Conservation (phyloP, 1,140 invertebrate species). For the Propsilocerus akamusi region DNA sequence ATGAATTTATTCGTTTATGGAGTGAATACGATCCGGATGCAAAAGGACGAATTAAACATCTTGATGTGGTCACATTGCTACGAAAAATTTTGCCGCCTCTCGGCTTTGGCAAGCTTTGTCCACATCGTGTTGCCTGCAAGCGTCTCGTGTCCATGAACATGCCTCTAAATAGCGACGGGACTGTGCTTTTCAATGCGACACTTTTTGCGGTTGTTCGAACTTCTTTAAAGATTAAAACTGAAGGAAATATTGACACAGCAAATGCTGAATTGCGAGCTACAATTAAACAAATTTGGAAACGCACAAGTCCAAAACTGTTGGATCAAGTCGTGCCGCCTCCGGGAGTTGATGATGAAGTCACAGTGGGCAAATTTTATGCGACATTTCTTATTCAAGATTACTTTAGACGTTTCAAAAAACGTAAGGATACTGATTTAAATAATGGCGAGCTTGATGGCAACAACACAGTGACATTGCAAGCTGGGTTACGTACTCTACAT, state of each 20-base stretch:
- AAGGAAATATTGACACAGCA: conserved; percentile 92
- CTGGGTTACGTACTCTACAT: conserved; percentile 87
- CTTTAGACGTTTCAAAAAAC: conserved; percentile 96
- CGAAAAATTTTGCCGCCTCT: conserved; percentile 97
- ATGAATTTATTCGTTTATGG: conserved; percentile 96
- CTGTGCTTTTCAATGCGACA: conserved; percentile 97
- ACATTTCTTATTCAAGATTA: conserved; percentile 99
- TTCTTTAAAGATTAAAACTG: conserved; percentile 93
- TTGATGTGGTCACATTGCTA: conserved; percentile 94
- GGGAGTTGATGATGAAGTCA: conserved; percentile 97
- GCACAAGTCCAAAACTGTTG: conserved; percentile 84
- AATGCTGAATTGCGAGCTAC: conserved; percentile 89
- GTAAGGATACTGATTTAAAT: conserved; percentile 84
- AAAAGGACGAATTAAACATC: conserved; percentile 96
- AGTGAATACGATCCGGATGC: conserved; percentile 99
- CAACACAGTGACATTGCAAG: conserved; percentile 72
- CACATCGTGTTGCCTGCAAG: conserved; percentile 97
- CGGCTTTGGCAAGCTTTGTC: conserved; percentile 96
- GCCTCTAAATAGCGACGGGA: conserved; percentile 98
- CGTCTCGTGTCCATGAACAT: conserved; percentile 99
- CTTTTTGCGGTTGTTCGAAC: conserved; percentile 96
- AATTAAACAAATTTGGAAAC: conserved; percentile 98
- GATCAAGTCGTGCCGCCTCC: conserved; percentile 99
- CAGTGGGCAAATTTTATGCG: conserved; percentile 99
- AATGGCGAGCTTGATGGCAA: conserved; percentile 50